These are phyloP conservation scores for Imbricaverruca yamaguchii DNA, from an alignment of 2,888 invertebrate species.

Conservation along the genomic window DNA sequence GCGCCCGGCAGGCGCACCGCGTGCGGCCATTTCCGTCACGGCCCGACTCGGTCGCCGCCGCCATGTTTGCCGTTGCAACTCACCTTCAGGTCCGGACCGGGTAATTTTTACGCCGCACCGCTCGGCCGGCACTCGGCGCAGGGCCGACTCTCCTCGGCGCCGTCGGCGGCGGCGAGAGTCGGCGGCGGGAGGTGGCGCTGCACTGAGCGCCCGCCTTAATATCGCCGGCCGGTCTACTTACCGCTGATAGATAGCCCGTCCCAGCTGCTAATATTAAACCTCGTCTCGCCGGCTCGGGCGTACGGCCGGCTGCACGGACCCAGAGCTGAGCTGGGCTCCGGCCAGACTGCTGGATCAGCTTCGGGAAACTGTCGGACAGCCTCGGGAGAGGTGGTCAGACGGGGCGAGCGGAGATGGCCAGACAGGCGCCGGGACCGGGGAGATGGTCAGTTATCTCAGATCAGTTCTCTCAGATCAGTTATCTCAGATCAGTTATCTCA, in stretches of 20 bases:
- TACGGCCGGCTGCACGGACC: neutral
- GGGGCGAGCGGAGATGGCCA: neutral
- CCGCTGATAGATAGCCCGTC: constrained; percentile 8
- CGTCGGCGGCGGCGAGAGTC: neutral
- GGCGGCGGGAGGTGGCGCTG: neutral
- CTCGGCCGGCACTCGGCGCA: neutral
- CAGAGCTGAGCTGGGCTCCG: too few relatives aligned
- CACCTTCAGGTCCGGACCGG: neutral
- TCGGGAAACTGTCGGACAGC: neutral
- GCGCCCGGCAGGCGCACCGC: too few relatives aligned
- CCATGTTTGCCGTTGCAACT: neutral
- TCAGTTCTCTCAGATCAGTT: too few relatives aligned
- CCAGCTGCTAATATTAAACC: neutral
- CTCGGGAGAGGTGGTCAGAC: neutral
- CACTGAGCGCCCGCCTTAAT: constrained; percentile 1
- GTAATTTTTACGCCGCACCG: constrained; percentile 5
- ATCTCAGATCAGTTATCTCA: too few relatives aligned
- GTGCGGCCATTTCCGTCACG: too few relatives aligned
- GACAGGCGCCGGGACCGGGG: neutral
- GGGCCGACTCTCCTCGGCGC: neutral
- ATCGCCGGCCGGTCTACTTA: constrained; percentile 13
- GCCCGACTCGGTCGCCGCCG: neutral
- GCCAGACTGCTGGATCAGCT: too few relatives aligned
- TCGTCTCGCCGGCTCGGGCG: neutral
- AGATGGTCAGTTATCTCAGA: too few relatives aligned